A percentile compares a stretch with the other conserved stretches of the same genome.
phyloP scores from a whole-genome alignment of 2,888 invertebrate genomes.

The Plemyria rubiginata region DNA sequence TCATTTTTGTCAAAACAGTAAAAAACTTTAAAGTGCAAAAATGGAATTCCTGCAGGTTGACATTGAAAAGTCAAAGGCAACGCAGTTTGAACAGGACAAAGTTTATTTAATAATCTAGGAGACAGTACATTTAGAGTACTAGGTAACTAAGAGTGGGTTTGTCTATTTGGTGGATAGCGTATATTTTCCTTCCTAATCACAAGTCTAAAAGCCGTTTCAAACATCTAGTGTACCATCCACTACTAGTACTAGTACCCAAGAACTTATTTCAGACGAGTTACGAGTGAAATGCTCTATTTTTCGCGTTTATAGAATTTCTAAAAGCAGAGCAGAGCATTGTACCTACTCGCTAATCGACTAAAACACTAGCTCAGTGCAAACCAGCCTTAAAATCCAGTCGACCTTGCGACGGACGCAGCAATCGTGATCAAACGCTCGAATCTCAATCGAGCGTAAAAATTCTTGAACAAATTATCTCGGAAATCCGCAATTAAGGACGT shows the following conservation, averaged over 20 bases:
- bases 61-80: conserved; percentile 6
- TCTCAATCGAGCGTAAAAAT: conserved; percentile 51
- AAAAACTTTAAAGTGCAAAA: not conserved
- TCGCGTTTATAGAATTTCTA: not conserved
- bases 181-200: not conserved
- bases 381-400: conserved; percentile 39
- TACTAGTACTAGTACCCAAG: not conserved
- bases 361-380: not conserved
- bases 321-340: not conserved
- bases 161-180: too few species aligned
- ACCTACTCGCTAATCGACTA: conserved; percentile 1
- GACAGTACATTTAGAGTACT: too few species aligned
- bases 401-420: conserved; percentile 57
- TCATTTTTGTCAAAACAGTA: not conserved
- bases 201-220: not conserved
- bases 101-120: not conserved
- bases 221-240: too few species aligned
- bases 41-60: not conserved
- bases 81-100: not conserved
- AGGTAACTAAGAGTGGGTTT: too few species aligned
- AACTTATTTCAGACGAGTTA: not conserved
- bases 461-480: conserved; percentile 54
- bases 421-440: conserved; percentile 51
- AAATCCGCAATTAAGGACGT: conserved; percentile 59
- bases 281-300: not conserved